These are phyloP conservation scores for Hoplodrina ambigua DNA, from an alignment of 2,888 invertebrate species.

Conservation along the genomic window DNA sequence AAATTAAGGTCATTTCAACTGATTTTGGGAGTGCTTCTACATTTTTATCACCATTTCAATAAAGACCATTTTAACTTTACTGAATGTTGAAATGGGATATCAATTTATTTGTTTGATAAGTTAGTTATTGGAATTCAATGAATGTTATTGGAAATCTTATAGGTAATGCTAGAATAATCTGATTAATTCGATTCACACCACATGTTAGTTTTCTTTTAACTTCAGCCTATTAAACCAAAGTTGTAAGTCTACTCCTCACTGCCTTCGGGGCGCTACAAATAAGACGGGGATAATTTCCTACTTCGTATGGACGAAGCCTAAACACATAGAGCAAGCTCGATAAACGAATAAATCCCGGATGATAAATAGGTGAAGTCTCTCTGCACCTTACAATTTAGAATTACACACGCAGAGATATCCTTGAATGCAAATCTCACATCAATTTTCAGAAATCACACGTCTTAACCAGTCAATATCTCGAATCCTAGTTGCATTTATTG, in stretches of 20 bases:
- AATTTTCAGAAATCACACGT: constrained; percentile 33
- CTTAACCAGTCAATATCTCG: constrained; percentile 1
- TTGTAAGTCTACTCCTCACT: constrained; percentile 9
- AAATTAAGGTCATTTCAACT: constrained; percentile 32
- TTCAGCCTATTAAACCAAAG: constrained; percentile 13
- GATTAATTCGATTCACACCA: constrained; percentile 4
- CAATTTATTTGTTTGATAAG: neutral
- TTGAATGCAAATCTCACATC: constrained; percentile 7
- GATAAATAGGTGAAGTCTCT: constrained; percentile 41
- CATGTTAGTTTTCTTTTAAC: constrained; percentile 13
- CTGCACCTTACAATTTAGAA: constrained; percentile 39
- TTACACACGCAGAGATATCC: constrained; percentile 38
- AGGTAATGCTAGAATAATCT: neutral
- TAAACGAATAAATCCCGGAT: constrained; percentile 53
- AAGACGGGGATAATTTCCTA: constrained; percentile 37
- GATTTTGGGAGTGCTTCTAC: neutral
- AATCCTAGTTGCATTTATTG: neutral
- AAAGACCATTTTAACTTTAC: constrained; percentile 8
- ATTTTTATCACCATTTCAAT: constrained; percentile 1
- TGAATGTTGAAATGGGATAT: neutral
- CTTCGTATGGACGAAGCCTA: constrained; percentile 28
- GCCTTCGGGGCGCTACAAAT: constrained; percentile 38
- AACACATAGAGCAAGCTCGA: constrained; percentile 45
- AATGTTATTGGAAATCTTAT: neutral
- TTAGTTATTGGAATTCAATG: neutral